Conservation (phyloP, 2,113 vertebrate genomes). For the Harpagus bidentatus region DNA sequence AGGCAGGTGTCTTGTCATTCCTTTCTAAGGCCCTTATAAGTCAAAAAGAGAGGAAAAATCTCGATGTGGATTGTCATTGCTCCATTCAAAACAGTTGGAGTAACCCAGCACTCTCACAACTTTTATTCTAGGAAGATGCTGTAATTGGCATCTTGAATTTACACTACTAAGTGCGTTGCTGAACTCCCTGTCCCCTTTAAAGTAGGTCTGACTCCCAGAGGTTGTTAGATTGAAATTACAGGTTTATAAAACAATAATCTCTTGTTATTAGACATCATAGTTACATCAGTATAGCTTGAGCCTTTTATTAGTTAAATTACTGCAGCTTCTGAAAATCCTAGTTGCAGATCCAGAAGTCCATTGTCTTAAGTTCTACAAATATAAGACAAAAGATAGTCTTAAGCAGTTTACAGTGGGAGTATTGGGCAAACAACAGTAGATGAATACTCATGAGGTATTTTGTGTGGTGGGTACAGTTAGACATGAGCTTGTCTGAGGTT, state of each 20-base stretch:
- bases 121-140: background rate
- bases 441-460: background rate
- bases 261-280: background rate
- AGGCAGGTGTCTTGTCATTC: background rate
- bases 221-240: background rate
- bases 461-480: background rate
- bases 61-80: background rate
- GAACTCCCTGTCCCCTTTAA: background rate
- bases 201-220: background rate
- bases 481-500: background rate
- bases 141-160: background rate
- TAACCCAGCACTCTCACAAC: background rate
- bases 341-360: background rate
- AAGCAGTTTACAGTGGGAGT: background rate
- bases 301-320: background rate
- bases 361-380: background rate
- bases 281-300: background rate
- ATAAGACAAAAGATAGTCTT: background rate
- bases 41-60: background rate
- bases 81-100: background rate
- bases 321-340: background rate
- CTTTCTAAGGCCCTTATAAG: background rate
- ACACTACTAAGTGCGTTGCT: background rate
- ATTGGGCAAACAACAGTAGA: background rate
- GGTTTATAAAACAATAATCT: background rate